Base-by-base conservation (phyloP, 2,113 vertebrate genomes). In the Phalacrocorax aristotelis region DNA sequence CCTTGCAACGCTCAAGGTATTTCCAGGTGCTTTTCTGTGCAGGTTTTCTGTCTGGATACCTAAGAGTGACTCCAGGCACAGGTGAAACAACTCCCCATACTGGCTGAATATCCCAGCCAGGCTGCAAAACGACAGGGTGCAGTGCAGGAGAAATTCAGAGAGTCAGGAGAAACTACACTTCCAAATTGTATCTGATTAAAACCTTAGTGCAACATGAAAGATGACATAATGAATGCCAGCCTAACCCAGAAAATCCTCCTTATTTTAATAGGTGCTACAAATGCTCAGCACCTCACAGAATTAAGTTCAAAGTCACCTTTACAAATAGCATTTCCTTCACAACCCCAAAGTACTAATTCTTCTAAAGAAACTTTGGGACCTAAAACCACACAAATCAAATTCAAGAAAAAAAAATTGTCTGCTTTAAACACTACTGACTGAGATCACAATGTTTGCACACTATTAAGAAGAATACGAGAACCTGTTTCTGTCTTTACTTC, bases 101-200 rank as follows among this genome's bases (percentile, higher is more conserved):
- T 32, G 34, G 22, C 29, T 62, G 61, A 82, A 49, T 72, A 40
- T 49, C 36, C 58, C 13, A 1, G 15, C 9, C 66, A 79, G 36
- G 46, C 15, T 46, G 48, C 60, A 84, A 51, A 83, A 89, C 0
- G 4, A 58, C 44, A 93, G 54, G n/a, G 26, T 70, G 38, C 40
- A 70, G 36, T 15, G 34, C 75, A 70, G 51, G 44, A 93, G 46
- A 78, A 83, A 91, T 54, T 76, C 32, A 70, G 34, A 54, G 30
- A 44, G 10, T 27, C 46, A 21, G 1, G 1, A 86, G 60, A 93
- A 90, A 87, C 46, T 93, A 38, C 16, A 36, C 25, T 89, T 82
- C 36, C 38, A 94, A 88, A 93, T 76, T 11, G 81, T 86, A 90
- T 8, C 44, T 72, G 49, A 93, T 76, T 91, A 78, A 95, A 96